These are phyloP conservation scores for Ips typographus DNA, from an alignment of 1,140 invertebrate genomes.

Conservation along the genomic window DNA sequence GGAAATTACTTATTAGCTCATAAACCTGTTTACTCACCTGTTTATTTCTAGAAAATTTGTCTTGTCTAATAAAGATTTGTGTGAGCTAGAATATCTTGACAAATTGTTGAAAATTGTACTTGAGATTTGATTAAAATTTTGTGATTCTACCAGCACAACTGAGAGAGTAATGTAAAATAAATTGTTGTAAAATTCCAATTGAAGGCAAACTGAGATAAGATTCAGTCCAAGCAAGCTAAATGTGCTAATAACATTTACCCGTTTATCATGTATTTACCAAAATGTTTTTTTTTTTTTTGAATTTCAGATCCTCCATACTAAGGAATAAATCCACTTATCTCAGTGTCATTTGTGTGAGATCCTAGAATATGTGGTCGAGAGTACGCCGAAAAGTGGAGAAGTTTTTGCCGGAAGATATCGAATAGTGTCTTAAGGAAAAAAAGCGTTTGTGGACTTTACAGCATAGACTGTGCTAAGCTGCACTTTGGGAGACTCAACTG, in stretches of 20 bases:
- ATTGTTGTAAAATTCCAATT: too few relatives aligned
- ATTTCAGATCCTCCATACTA: constrained; percentile 21
- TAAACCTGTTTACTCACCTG: too few relatives aligned
- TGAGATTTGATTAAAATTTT: too few relatives aligned
- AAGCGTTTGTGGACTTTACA: constrained; percentile 14
- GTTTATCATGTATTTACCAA: constrained; percentile 4
- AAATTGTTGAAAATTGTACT: too few relatives aligned
- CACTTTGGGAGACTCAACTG: constrained; percentile 25
- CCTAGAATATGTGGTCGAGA: constrained; percentile 25
- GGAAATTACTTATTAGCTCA: too few relatives aligned
- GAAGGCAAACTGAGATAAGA: too few relatives aligned
- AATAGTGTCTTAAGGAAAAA: constrained; percentile 6
- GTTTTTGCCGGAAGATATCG: constrained; percentile 5
- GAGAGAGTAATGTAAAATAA: too few relatives aligned
- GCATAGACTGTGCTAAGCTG: constrained; percentile 6
- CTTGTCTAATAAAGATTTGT: too few relatives aligned
- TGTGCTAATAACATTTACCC: not conserved
- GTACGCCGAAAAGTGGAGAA: constrained; percentile 17
- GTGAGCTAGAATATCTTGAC: too few relatives aligned
- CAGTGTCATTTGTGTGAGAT: constrained; percentile 12
- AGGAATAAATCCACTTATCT: constrained; percentile 3
- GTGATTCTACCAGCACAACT: too few relatives aligned
- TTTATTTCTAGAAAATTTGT: too few relatives aligned
- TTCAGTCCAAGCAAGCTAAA: not conserved
- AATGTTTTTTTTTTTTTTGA: constrained; percentile 1